Conservation (phyloP, 1,140 invertebrate species). For the Hydropsyche tenuis region DNA sequence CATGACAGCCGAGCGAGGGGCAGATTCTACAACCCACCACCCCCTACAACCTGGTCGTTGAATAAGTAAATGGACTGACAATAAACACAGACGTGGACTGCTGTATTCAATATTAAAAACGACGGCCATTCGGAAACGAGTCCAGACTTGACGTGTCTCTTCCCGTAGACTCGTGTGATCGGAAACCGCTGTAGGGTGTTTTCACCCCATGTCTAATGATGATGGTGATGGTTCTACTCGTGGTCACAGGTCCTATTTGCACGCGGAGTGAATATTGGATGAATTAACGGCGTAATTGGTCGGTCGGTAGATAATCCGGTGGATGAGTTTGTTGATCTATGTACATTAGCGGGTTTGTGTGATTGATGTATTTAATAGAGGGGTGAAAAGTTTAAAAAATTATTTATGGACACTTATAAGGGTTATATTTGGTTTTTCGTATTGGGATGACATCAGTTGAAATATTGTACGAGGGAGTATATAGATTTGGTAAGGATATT, state of each 20-base stretch:
- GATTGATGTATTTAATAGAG: neutral
- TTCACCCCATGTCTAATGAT: neutral
- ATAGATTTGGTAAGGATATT: too few species aligned
- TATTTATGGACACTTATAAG: too few species aligned
- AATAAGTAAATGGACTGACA: slow-evolving; percentile 42
- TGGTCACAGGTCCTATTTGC: too few species aligned
- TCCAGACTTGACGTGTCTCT: slow-evolving; percentile 17
- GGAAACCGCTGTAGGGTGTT: neutral
- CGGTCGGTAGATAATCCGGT: neutral
- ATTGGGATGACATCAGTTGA: too few species aligned
- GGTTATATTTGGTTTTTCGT: too few species aligned
- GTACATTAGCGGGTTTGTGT: neutral
- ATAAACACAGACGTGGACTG: slow-evolving; percentile 42
- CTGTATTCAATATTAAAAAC: slow-evolving; percentile 36
- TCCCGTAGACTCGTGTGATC: neutral
- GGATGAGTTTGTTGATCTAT: neutral
- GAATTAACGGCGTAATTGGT: neutral
- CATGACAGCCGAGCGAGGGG: slow-evolving; percentile 8
- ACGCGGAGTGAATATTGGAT: too few species aligned
- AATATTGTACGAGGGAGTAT: too few species aligned
- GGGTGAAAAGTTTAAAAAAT: too few species aligned
- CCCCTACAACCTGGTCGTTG: neutral
- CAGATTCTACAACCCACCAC: neutral
- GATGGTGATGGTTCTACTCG: too few species aligned
- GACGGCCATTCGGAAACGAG: neutral